Evolutionary conservation across 2,888 invertebrate genomes (phyloP).

Genomic region (Megalurothrips usitatus): DNA sequence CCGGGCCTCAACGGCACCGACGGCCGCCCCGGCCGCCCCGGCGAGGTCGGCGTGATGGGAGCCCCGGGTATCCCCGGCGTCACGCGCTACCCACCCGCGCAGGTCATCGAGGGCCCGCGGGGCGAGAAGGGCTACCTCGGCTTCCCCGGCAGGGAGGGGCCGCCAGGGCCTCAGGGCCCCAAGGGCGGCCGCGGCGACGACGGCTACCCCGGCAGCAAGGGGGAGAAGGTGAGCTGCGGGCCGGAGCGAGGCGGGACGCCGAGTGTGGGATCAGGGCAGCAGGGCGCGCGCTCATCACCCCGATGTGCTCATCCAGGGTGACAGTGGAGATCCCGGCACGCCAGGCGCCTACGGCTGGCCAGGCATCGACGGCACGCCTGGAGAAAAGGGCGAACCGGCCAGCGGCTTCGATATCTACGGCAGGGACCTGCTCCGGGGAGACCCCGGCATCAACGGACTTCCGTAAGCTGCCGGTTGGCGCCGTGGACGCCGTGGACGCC

Average conservation of each 20-base stretch:
- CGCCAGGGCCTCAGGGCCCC: not conserved
- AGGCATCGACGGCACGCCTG: constrained; percentile 48
- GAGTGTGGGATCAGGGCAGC: no score
- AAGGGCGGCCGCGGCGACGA: constrained; percentile 36
- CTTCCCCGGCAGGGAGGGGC: constrained; percentile 43
- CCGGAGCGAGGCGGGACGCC: no score
- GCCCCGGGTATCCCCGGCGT: constrained; percentile 34
- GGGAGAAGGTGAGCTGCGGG: not conserved
- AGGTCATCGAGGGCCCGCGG: constrained; percentile 42
- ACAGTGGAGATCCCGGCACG: constrained; percentile 44
- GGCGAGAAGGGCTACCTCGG: constrained; percentile 53
- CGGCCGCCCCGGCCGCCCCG: constrained; percentile 48
- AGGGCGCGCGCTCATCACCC: not conserved
- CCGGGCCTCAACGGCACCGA: constrained; percentile 45
- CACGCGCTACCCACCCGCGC: not conserved
- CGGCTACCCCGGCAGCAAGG: constrained; percentile 37
- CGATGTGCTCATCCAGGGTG: not conserved
- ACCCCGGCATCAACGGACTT: constrained; percentile 48
- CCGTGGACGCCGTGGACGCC: no score
- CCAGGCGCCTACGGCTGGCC: constrained; percentile 51
- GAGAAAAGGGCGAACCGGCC: constrained; percentile 56
- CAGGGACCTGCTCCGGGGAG: constrained; percentile 50
- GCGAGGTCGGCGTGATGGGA: constrained; percentile 45
- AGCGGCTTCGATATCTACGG: constrained; percentile 43
- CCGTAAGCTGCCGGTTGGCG: constrained; percentile 41